Base-by-base conservation (phyloP, 2,797 vertebrate species). In the Bradypodion ventrale region DNA sequence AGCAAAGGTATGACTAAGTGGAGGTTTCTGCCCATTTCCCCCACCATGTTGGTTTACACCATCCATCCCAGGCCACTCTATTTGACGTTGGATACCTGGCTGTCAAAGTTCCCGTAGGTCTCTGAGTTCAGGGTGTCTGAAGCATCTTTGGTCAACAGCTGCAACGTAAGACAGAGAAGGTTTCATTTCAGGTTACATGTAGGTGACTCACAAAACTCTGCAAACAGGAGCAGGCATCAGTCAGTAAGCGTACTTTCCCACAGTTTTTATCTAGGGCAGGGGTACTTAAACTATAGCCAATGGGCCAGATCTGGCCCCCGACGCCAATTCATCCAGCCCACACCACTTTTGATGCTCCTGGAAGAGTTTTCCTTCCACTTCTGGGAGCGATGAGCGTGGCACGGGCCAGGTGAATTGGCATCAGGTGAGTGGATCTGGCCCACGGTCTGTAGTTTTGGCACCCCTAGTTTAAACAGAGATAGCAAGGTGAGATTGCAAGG, bases 21-120 rank as follows among this genome's bases (percentile, higher is more conserved):
- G 65, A 13, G n/a, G 3, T n/a, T 46, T 37, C 10, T 32, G 59
- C 32, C n/a, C 19, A n/a, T 29, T 72, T 35, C 5, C n/a, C 35
- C 44, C n/a, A n/a, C n/a, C 37, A 23, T 83, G 65, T 19, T 23
- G 4, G n/a, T 16, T 44, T 23, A 42, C 42, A 19, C n/a, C 60
- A 63, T 76, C 37, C 73, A 66, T 23, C 16, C 25, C 66, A 37
- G 32, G 27, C 25, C 40, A 4, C 40, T 35, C 12, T 63, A 52
- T 29, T 25, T 1, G 49, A 46, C 21, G 62, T 25, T 7, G 32
- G 29, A 87, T 92, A 98, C 98, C 97, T 98, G 98, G 84, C 94
- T 97, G 92, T 98, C 97, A 89, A 98, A 98, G 89, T 97, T 98
- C 29, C 97, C 97, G 0, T 96, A 98, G 0, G 94, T 97, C 84